A percentile compares a stretch with the other conserved stretches of the same genome.
Conservation (phyloP, 2,797 vertebrate genomes). For the Lagorchestes hirsutus region DNA sequence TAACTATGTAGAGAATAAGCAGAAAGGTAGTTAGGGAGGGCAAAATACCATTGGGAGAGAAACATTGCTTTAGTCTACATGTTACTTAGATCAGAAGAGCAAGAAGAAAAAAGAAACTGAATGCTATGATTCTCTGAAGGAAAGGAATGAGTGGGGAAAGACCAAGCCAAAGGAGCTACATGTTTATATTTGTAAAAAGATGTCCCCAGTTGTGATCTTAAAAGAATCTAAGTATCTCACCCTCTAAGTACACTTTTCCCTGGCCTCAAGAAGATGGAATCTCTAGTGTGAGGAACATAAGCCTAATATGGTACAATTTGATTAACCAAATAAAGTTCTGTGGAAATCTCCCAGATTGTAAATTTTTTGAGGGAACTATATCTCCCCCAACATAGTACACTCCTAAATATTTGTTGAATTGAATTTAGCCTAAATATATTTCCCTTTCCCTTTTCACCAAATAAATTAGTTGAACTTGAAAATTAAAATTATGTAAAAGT, state of each 20-base stretch:
- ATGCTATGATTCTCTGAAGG: neutral
- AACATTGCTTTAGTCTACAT: neutral
- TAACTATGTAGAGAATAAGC: neutral
- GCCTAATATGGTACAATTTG: neutral
- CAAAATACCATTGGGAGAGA: neutral
- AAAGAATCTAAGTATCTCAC: neutral
- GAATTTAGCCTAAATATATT: neutral
- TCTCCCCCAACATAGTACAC: neutral
- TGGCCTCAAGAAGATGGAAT: neutral
- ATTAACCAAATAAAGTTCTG: conserved; percentile 21
- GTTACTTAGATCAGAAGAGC: neutral
- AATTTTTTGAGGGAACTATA: neutral
- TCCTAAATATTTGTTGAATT: neutral
- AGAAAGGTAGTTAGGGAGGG: neutral
- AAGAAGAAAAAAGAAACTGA: neutral
- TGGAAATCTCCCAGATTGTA: conserved; percentile 3
- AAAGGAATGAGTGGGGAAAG: neutral
- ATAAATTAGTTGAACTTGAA: conserved; percentile 17
- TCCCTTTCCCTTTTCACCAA: neutral
- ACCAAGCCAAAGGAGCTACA: neutral
- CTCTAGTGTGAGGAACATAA: neutral
- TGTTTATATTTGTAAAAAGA: neutral
- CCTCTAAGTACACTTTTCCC: neutral
- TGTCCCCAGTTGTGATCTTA: neutral
- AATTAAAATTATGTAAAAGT: conserved; percentile 24